phyloP scores from a whole-genome alignment of 2,797 vertebrate genomes.

The Leptodactylus fallax region DNA sequence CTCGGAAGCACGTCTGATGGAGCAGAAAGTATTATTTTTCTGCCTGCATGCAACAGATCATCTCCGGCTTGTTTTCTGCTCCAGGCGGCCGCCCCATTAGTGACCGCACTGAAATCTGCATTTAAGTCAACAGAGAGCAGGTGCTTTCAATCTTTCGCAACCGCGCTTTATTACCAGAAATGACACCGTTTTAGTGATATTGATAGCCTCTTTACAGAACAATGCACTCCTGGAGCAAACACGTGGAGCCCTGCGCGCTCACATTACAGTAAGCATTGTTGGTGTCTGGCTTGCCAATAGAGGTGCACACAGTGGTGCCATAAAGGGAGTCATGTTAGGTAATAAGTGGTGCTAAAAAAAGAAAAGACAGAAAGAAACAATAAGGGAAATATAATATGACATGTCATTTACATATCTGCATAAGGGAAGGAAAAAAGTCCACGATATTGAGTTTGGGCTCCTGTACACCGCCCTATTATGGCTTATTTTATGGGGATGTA shows the following conservation, averaged over 20 bases:
- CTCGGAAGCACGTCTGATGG: conserved; percentile 35
- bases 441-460: no score
- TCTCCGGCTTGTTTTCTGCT: conserved; percentile 66
- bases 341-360: background rate
- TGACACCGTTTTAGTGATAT: conserved; percentile 37
- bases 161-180: conserved; percentile 46
- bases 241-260: background rate
- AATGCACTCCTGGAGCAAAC: conserved; percentile 19
- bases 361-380: no score
- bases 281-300: background rate
- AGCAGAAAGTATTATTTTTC: conserved; percentile 61
- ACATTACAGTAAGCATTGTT: background rate
- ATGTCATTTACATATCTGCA: no score
- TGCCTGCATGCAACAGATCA: conserved; percentile 60
- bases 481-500: no score
- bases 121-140: conserved; percentile 73
- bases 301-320: background rate
- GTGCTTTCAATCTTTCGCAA: conserved; percentile 63
- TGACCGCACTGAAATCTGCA: conserved; percentile 65
- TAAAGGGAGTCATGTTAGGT: background rate
- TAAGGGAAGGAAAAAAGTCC: no score
- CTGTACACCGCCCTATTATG: no score
- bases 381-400: background rate
- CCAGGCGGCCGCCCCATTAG: conserved; percentile 68
- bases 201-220: conserved; percentile 42